These are phyloP conservation scores for Bursaphelenchus mucronatus DNA, from an alignment of 1,140 invertebrate species.

Conservation along the genomic window DNA sequence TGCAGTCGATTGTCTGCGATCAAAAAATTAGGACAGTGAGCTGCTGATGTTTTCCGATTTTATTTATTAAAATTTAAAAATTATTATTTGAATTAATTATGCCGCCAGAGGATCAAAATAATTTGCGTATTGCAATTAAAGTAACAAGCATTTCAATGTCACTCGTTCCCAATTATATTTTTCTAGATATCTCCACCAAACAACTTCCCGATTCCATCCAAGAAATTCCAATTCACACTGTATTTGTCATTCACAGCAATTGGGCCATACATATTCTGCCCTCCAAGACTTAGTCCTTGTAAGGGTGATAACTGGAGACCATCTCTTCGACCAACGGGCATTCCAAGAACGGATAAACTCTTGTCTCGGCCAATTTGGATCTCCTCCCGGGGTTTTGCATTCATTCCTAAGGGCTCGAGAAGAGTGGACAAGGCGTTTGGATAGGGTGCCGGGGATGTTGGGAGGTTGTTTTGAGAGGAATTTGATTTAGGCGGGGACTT, in stretches of 20 bases:
- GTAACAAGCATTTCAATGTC: too few species aligned
- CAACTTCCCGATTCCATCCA: conserved; percentile 28
- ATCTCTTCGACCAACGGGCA: conserved; percentile 42
- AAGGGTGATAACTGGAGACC: conserved; percentile 37
- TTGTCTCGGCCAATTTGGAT: conserved; percentile 37
- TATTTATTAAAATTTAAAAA: too few species aligned
- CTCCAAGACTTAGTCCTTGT: conserved; percentile 33
- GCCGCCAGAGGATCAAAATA: too few species aligned
- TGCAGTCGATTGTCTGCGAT: too few species aligned
- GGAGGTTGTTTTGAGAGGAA: not conserved
- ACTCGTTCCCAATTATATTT: too few species aligned
- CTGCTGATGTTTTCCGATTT: too few species aligned
- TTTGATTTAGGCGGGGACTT: not conserved
- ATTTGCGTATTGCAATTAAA: too few species aligned
- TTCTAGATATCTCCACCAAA: too few species aligned
- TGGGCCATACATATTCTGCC: conserved; percentile 44
- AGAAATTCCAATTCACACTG: conserved; percentile 45
- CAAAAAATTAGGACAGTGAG: too few species aligned
- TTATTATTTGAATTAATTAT: too few species aligned
- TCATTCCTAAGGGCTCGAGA: conserved; percentile 31
- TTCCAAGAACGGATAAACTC: conserved; percentile 38
- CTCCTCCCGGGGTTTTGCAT: conserved; percentile 34
- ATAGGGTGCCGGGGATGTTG: not conserved
- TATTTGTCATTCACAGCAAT: conserved; percentile 46
- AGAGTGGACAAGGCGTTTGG: conserved; percentile 26